These are phyloP conservation scores for Netelia virgata DNA, from an alignment of 2,888 invertebrate genomes.

Conservation along the genomic window DNA sequence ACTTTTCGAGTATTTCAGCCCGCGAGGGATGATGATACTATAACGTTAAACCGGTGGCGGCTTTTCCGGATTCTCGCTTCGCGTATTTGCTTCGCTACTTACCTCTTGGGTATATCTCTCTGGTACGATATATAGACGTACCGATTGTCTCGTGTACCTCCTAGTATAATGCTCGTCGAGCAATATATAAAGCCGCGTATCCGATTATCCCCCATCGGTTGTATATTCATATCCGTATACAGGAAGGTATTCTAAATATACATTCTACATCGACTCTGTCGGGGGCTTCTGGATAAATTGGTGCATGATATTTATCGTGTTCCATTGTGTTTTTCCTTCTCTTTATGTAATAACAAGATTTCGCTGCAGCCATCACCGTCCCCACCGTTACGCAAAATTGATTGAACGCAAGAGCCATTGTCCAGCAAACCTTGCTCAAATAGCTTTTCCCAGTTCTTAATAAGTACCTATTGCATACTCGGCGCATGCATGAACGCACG, in stretches of 20 bases:
- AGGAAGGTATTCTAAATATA: not conserved
- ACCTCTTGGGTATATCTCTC: slow-evolving; percentile 33
- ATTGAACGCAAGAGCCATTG: too few species aligned
- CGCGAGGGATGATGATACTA: slow-evolving; percentile 44
- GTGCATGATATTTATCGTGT: slow-evolving; percentile 24
- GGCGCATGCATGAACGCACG: too few species aligned
- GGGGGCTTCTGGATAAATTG: slow-evolving; percentile 18
- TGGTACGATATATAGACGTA: slow-evolving; percentile 1
- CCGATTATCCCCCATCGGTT: slow-evolving; percentile 54
- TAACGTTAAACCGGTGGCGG: slow-evolving; percentile 57
- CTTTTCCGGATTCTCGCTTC: slow-evolving; percentile 55
- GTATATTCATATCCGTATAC: slow-evolving; percentile 19
- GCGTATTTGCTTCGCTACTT: slow-evolving; percentile 62
- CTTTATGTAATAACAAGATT: not conserved
- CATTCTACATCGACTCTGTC: slow-evolving; percentile 5
- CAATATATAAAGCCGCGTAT: slow-evolving; percentile 31
- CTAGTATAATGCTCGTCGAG: slow-evolving; percentile 10
- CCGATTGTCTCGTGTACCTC: slow-evolving; percentile 1
- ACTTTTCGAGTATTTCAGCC: slow-evolving; percentile 46
- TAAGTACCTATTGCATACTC: too few species aligned
- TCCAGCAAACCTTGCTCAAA: too few species aligned
- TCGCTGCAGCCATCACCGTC: not conserved
- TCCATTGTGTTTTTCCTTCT: not conserved
- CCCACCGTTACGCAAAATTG: too few species aligned
- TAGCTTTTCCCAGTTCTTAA: too few species aligned